These are phyloP conservation scores for Lepus timidus DNA, from an alignment of 2,113 vertebrate species.

Conservation along the genomic window DNA sequence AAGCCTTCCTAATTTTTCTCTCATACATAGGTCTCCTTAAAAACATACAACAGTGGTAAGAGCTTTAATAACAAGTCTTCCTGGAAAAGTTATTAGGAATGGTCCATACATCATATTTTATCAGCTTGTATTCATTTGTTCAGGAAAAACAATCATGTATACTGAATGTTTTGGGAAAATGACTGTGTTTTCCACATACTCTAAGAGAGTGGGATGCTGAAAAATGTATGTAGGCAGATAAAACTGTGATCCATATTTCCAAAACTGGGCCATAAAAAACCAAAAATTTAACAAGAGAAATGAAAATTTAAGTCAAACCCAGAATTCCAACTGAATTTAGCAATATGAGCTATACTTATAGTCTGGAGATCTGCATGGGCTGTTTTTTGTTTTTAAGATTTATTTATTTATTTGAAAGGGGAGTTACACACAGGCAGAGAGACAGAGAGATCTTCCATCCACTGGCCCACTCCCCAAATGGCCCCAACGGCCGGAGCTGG, in stretches of 20 bases:
- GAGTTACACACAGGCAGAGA: no score
- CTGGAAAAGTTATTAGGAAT: not conserved
- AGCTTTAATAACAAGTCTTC: not conserved
- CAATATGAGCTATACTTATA: conserved; percentile 12
- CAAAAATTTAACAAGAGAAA: conserved; percentile 26
- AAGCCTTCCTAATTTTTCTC: not conserved
- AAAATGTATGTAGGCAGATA: conserved; percentile 71
- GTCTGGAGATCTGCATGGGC: not conserved
- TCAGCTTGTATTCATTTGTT: not conserved
- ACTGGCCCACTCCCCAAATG: no score
- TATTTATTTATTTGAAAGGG: no score
- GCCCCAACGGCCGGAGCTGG: no score
- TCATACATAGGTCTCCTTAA: not conserved
- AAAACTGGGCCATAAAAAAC: conserved; percentile 41
- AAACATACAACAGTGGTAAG: not conserved
- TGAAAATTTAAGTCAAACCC: conserved; percentile 56
- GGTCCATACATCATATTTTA: not conserved
- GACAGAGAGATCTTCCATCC: no score
- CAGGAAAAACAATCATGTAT: conserved; percentile 40
- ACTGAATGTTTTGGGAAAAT: conserved; percentile 19
- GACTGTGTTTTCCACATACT: conserved; percentile 32
- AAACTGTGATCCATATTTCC: conserved; percentile 51
- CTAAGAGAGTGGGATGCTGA: conserved; percentile 65
- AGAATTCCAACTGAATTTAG: conserved; percentile 43
- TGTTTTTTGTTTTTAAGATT: no score